A percentile compares a stretch with the other conserved stretches of the same genome.
Evolutionary conservation across 2,888 invertebrate genomes (phyloP).

Genomic region (Drosophila kokeensis): DNA sequence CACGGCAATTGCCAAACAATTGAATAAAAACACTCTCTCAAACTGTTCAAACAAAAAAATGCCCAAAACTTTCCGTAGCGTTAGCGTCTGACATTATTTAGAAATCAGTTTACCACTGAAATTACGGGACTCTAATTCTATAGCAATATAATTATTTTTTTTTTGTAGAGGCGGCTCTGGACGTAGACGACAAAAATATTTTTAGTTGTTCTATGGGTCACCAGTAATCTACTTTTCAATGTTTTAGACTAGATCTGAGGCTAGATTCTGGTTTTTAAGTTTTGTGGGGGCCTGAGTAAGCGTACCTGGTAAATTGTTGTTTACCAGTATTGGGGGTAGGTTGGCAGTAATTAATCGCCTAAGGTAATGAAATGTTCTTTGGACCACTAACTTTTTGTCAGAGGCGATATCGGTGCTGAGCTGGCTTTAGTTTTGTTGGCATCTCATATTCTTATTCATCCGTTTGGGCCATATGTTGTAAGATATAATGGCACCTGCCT

Average conservation of each 20-base stretch:
- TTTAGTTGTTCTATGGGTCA: too few relatives aligned
- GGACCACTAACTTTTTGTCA: background rate
- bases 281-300: too few relatives aligned
- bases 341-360: background rate
- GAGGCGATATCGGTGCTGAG: background rate
- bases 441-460: background rate
- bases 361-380: background rate
- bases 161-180: too few relatives aligned
- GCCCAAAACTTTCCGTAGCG: constrained; percentile 56
- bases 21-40: constrained; percentile 24
- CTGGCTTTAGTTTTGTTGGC: background rate
- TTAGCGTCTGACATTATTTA: constrained; percentile 59
- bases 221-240: too few relatives aligned
- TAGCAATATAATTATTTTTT: background rate
- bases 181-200: too few relatives aligned
- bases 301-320: background rate
- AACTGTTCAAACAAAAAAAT: constrained; percentile 42
- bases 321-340: background rate
- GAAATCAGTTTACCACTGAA: constrained; percentile 5
- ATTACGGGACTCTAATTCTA: background rate
- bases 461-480: background rate
- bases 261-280: too few relatives aligned
- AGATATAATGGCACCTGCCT: background rate
- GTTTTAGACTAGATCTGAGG: too few relatives aligned
- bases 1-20: constrained; percentile 26